Evolutionary conservation across 2,888 invertebrate species (phyloP), one percentile per base, ranked within the genome.

Genomic region (Augochlorella aurata): DNA sequence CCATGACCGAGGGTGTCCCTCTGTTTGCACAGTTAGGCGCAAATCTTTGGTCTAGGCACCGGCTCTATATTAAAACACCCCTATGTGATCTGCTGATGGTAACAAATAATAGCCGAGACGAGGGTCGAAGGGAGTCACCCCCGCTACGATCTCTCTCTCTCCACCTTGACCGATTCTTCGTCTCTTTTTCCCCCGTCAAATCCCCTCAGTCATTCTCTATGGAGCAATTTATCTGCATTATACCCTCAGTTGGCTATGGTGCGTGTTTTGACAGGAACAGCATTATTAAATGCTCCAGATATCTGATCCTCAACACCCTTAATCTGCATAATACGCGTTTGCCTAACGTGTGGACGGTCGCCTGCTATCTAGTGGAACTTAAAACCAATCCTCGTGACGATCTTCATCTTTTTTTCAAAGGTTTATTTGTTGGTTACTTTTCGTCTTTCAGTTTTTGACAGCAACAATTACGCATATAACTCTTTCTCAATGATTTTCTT

Each of bases 221-320:
- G 88, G 90, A 88, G 91, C 92, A 92, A 93, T 93, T 93, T 93
- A 93, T 93, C 93, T 91, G 90, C 90, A 93, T 93, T 93, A 93
- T 92, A 92, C 92, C 92, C 93, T 92, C 92, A 91, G 92, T 92
- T 93, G 92, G 90, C 88, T 90, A 89, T 89, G 90, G 89, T 91
- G 91, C 91, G 90, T 93, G 93, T 93, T 93, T 93, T 93, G 93
- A 93, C 93, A 93, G 92, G 92, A 92, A 93, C 93, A 92, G 93
- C 90, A 93, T 93, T 93, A 93, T 93, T 93, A 93, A 93, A 93
- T 93, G 92, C 90, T 91, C 91, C 85, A 90, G 92, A 92, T 93
- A 93, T 93, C 93, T 92, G 93, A 93, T 93, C 90, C 90, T 89
- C 90, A 88, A 92, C 92, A 92, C 93, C 92, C 93, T 91, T 93